Base-by-base conservation (phyloP, 2,113 vertebrate genomes). In the Sinocyclocheilus anshuiensis region DNA sequence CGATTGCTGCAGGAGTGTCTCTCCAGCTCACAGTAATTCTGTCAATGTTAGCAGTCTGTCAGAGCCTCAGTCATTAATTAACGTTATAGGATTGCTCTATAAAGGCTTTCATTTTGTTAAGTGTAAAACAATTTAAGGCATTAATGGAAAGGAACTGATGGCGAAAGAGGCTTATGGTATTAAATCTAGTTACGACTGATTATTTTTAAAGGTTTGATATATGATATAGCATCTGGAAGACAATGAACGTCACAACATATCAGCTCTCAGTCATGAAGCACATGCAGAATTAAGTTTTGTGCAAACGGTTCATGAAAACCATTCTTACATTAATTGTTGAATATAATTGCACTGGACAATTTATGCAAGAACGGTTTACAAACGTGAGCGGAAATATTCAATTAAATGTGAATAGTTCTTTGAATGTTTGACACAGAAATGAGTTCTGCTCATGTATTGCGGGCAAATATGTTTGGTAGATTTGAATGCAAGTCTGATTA, bases 121-220 rank as follows among this genome's bases (percentile, higher is more conserved):
- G 50, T 75, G 69, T 75, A 36, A 84, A 75, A 26, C 50, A 36
- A 45, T 16, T 42, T 61, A 75, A 75, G 82, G 82, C 69, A 61
- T 59, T 45, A 61, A 84, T 36, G 75, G 55, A 29, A 77, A 59
- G 24, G 74, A 59, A 42, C 18, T 24, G 6, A 83, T 29, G 50
- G 45, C 4, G 53, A 48, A 71, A 26, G 20, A 67, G 6, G 53
- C 20, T 55, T 53, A 18, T 55, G 4, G 7, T 24, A 74, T 22
- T 53, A 59, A 84, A 74, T 39, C 29, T 69, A 71, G 67, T 10
- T 4, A 71, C 29, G 33, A 57, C 55, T 48, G 67, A 57, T 29
- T 18, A 42, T 75, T 59, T 75, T 53, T 53, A 15, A 63, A 5
- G 24, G 24, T 24, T 45, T 45, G 42, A 11, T 4, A 45, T 45